Evolutionary conservation across 2,797 vertebrate species (phyloP).

Genomic region (Erithacus rubecula): DNA sequence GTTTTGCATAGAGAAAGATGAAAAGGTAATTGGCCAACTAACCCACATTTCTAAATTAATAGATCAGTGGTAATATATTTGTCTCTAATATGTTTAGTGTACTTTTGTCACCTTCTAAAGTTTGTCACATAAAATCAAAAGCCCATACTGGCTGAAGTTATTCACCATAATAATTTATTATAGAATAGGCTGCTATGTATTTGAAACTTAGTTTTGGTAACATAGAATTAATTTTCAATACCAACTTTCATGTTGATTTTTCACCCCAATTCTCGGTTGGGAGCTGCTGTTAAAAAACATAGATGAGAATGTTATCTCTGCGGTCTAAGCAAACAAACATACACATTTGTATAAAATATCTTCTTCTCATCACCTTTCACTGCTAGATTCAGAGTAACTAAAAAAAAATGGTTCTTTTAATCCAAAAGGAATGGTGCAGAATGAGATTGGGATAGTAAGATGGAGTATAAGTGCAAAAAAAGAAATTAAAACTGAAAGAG

Average conservation of each 20-base stretch:
- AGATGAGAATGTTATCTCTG: background rate
- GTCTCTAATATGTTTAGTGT: background rate
- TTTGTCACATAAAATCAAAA: background rate
- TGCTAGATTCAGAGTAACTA: background rate
- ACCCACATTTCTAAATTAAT: background rate
- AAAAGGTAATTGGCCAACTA: background rate
- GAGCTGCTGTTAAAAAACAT: background rate
- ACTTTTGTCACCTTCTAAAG: background rate
- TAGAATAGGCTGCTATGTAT: background rate
- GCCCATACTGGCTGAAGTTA: background rate
- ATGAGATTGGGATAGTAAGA: background rate
- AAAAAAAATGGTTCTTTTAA: background rate
- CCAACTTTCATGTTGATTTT: background rate
- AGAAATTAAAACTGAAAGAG: background rate
- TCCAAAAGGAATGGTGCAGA: background rate
- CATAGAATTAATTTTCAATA: background rate
- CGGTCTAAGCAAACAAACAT: background rate
- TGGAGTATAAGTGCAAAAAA: background rate
- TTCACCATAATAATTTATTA: background rate
- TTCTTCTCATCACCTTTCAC: background rate
- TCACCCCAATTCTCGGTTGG: background rate
- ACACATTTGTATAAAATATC: background rate
- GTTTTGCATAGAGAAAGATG: background rate
- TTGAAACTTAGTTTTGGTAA: background rate
- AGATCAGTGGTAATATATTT: background rate